Percentiles rank a stretch among this genome's conserved stretches.
Evolutionary conservation across 2,113 vertebrate species (phyloP).

Genomic region (Chrysemys picta): DNA sequence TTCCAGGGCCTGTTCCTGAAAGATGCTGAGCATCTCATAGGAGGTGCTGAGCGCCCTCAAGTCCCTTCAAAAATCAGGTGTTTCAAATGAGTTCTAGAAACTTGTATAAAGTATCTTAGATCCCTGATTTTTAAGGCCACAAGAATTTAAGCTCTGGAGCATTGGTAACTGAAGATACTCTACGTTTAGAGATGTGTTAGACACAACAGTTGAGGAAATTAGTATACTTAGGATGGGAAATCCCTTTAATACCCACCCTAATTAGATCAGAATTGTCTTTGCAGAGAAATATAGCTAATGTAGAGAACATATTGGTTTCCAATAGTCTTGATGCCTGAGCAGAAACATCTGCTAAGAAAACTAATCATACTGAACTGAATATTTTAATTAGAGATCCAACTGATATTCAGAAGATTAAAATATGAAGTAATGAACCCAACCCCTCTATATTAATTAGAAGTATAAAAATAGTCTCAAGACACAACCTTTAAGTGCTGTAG

Average conservation of each 20-base stretch:
- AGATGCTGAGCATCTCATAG: neutral
- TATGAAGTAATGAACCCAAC: neutral
- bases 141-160: neutral
- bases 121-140: slow-evolving; percentile 13
- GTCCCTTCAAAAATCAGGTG: slow-evolving; percentile 13
- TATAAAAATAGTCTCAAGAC: neutral
- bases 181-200: slow-evolving; percentile 46
- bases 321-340: slow-evolving; percentile 50
- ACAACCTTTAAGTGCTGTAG: neutral
- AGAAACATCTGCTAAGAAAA: slow-evolving; percentile 54
- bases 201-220: slow-evolving; percentile 35
- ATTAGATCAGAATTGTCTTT: slow-evolving; percentile 54
- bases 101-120: neutral
- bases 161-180: neutral
- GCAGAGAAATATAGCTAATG: slow-evolving; percentile 42
- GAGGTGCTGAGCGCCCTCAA: slow-evolving; percentile 23
- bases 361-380: slow-evolving; percentile 26
- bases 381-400: slow-evolving; percentile 51
- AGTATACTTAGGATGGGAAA: slow-evolving; percentile 52
- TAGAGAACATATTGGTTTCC: slow-evolving; percentile 45
- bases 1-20: slow-evolving; percentile 29
- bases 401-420: slow-evolving; percentile 13
- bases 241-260: slow-evolving; percentile 39
- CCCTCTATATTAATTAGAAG: neutral
- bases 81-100: slow-evolving; percentile 7